Percentiles rank a stretch among this genome's conserved stretches.
These are phyloP conservation scores for Embidobia sp. DNA, from an alignment of 2,888 invertebrate genomes.

Conservation along the genomic window DNA sequence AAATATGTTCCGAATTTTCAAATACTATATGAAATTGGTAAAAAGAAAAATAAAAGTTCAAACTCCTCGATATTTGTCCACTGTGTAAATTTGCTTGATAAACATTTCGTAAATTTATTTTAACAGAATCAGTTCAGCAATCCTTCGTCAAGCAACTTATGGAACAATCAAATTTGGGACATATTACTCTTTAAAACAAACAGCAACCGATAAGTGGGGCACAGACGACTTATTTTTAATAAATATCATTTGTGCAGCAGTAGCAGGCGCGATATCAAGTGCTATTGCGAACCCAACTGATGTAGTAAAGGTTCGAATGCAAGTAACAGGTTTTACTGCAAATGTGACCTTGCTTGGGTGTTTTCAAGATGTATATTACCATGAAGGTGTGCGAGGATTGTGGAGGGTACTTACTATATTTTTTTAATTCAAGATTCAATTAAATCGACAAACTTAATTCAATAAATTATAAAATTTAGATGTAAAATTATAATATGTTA, in stretches of 20 bases:
- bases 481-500: too few relatives aligned
- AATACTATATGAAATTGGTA: too few relatives aligned
- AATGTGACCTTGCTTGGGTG: slow-evolving; percentile 86
- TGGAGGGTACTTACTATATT: slow-evolving; percentile 89
- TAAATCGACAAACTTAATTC: too few relatives aligned
- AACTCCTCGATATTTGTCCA: too few relatives aligned
- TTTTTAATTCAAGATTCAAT: slow-evolving; percentile 7
- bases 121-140: slow-evolving; percentile 93
- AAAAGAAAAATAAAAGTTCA: too few relatives aligned
- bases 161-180: slow-evolving; percentile 98
- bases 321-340: slow-evolving; percentile 84
- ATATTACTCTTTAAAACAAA: slow-evolving; percentile 93
- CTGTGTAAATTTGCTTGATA: too few relatives aligned
- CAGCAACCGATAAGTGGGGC: slow-evolving; percentile 80
- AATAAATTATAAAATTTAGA: too few relatives aligned
- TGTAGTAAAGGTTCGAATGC: slow-evolving; percentile 97
- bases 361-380: slow-evolving; percentile 90
- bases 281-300: slow-evolving; percentile 98
- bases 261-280: slow-evolving; percentile 94
- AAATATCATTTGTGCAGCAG: slow-evolving; percentile 91
- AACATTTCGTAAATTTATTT: slow-evolving; percentile 17
- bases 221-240: slow-evolving; percentile 80
- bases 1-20: too few relatives aligned
- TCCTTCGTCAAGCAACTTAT: slow-evolving; percentile 95
- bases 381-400: slow-evolving; percentile 92